Conservation (phyloP, 2,113 vertebrate genomes). For the Pseudolaguvia tuberculata region DNA sequence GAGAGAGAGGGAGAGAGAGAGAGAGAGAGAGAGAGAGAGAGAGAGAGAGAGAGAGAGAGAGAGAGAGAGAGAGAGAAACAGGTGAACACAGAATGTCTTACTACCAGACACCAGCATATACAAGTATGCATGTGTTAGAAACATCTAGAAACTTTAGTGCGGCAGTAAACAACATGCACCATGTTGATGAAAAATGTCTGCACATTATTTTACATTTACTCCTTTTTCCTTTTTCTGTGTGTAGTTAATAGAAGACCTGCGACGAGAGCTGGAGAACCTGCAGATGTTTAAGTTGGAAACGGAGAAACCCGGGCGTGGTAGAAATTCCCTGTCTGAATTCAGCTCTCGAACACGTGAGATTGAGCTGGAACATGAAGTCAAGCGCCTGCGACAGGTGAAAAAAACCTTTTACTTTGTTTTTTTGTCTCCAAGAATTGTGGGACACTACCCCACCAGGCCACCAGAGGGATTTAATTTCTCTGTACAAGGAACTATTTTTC, state of each 20-base stretch:
- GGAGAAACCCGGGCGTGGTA: constrained; percentile 78
- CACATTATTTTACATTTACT: neutral
- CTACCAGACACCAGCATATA: neutral
- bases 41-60: no score
- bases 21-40: no score
- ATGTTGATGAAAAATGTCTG: neutral
- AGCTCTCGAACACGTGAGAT: constrained; percentile 82
- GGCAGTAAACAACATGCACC: neutral
- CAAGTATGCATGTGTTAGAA: neutral
- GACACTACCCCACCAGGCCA: no score
- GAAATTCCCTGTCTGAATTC: constrained; percentile 75
- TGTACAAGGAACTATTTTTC: no score
- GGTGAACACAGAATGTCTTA: neutral
- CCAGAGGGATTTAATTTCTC: no score
- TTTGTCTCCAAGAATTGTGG: neutral
- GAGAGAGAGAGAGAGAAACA: no score
- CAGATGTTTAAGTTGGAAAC: constrained; percentile 91
- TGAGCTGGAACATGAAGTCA: constrained; percentile 92
- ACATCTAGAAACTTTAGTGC: neutral
- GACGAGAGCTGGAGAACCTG: constrained; percentile 88
- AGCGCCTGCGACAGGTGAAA: constrained; percentile 85
- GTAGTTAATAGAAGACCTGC: constrained; percentile 90
- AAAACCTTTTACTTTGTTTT: neutral
- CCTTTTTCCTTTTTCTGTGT: constrained; percentile 4
- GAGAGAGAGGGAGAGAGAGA: no score